phyloP scores from a whole-genome alignment of 2,888 invertebrate species.

The Clanis bilineata region DNA sequence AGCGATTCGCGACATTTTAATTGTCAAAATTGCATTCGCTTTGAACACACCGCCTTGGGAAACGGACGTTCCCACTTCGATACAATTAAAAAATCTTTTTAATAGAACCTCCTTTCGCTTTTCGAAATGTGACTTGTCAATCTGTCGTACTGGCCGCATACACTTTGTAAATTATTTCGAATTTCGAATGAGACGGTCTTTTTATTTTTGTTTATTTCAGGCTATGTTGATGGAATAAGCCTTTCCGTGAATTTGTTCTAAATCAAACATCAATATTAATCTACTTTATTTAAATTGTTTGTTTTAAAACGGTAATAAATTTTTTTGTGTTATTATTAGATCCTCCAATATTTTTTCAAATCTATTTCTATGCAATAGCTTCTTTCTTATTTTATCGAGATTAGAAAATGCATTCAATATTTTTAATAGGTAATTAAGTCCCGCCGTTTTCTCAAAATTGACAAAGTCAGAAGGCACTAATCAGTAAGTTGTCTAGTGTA shows the following conservation, averaged over 20 bases:
- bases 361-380: too few relatives aligned
- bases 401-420: too few relatives aligned
- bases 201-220: neutral
- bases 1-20: conserved; percentile 75
- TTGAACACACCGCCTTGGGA: conserved; percentile 61
- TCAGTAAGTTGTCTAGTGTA: too few relatives aligned
- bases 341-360: too few relatives aligned
- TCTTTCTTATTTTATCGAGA: too few relatives aligned
- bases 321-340: too few relatives aligned
- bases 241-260: neutral
- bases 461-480: too few relatives aligned
- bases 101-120: neutral
- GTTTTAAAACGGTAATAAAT: too few relatives aligned
- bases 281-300: too few relatives aligned
- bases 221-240: neutral
- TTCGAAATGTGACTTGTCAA: neutral
- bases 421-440: too few relatives aligned
- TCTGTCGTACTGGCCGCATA: neutral
- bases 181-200: neutral
- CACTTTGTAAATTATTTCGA: neutral
- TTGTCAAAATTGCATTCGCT: conserved; percentile 75
- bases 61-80: conserved; percentile 15
- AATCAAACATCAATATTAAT: neutral
- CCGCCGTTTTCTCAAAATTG: too few relatives aligned
- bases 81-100: conserved; percentile 3